Evolutionary conservation across 2,888 invertebrate species (phyloP).

Genomic region (Exocentrus adspersus): DNA sequence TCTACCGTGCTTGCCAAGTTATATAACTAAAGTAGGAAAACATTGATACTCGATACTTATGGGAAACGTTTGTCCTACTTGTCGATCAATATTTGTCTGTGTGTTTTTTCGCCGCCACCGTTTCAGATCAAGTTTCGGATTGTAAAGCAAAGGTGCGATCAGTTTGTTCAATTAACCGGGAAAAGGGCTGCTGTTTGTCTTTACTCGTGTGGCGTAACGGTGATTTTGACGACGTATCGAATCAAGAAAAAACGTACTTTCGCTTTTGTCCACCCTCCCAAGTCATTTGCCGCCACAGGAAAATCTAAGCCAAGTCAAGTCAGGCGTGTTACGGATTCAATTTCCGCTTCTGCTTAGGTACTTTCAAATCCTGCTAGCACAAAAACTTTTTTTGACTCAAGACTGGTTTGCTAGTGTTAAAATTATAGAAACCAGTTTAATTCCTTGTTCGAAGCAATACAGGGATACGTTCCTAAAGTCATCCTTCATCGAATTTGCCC

Average conservation of each 20-base stretch:
- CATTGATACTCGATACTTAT: constrained; percentile 23
- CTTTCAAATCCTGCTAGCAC: too few species aligned
- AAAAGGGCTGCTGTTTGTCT: neutral
- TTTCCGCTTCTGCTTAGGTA: neutral
- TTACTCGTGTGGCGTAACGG: neutral
- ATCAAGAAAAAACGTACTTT: too few species aligned
- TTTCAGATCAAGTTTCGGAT: constrained; percentile 6
- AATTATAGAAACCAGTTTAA: too few species aligned
- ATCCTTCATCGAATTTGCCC: too few species aligned
- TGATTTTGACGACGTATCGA: too few species aligned
- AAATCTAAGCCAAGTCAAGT: neutral
- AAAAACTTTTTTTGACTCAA: neutral
- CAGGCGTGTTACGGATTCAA: neutral
- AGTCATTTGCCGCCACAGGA: neutral
- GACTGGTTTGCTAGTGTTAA: too few species aligned
- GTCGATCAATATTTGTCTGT: constrained; percentile 18
- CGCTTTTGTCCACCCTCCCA: neutral
- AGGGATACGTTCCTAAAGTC: too few species aligned
- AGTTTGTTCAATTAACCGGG: constrained; percentile 10
- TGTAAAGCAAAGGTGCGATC: constrained; percentile 14
- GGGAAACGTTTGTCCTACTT: constrained; percentile 19
- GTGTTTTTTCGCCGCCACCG: neutral
- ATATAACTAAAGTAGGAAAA: constrained; percentile 20
- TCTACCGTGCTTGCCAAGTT: neutral
- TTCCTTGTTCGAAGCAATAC: too few species aligned